Conservation (phyloP, 2,113 vertebrate species). For the Percopsis transmontana region DNA sequence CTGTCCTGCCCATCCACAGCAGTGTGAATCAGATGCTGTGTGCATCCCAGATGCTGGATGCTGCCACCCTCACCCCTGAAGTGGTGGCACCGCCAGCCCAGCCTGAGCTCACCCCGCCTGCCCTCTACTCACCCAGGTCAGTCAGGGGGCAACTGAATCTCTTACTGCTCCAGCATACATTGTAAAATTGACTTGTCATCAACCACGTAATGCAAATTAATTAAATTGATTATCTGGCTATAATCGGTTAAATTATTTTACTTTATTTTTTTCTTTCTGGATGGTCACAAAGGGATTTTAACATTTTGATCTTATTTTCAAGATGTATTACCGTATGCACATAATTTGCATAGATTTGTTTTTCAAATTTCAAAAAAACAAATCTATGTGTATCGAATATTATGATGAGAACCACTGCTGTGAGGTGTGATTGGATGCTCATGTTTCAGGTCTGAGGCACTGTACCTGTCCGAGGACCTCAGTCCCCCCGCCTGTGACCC, state of each 20-base stretch:
- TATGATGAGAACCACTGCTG: neutral
- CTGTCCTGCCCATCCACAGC: conserved; percentile 26
- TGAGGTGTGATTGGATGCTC: neutral
- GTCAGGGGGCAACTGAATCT: neutral
- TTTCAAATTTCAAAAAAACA: too few relatives aligned
- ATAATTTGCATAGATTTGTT: too few relatives aligned
- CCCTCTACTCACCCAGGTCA: conserved; percentile 76
- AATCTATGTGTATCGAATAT: too few relatives aligned
- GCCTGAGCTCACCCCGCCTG: conserved; percentile 54
- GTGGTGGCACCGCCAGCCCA: conserved; percentile 50
- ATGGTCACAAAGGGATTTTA: too few relatives aligned
- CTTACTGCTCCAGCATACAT: neutral
- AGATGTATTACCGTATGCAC: too few relatives aligned
- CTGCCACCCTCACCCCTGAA: conserved; percentile 78
- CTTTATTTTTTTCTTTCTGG: too few relatives aligned
- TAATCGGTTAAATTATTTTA: too few relatives aligned
- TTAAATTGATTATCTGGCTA: too few relatives aligned
- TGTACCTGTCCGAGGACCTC: conserved; percentile 70
- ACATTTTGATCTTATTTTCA: too few relatives aligned
- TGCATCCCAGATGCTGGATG: conserved; percentile 80
- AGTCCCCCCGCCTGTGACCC: conserved; percentile 57
- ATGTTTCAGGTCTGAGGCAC: conserved; percentile 69
- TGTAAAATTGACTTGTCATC: too few relatives aligned
- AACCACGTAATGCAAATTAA: too few relatives aligned
- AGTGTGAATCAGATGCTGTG: conserved; percentile 76